Percentiles rank a stretch among this genome's conserved stretches.
Evolutionary conservation across 1,140 invertebrate genomes (phyloP).

Genomic region (Anthonomus grandis): DNA sequence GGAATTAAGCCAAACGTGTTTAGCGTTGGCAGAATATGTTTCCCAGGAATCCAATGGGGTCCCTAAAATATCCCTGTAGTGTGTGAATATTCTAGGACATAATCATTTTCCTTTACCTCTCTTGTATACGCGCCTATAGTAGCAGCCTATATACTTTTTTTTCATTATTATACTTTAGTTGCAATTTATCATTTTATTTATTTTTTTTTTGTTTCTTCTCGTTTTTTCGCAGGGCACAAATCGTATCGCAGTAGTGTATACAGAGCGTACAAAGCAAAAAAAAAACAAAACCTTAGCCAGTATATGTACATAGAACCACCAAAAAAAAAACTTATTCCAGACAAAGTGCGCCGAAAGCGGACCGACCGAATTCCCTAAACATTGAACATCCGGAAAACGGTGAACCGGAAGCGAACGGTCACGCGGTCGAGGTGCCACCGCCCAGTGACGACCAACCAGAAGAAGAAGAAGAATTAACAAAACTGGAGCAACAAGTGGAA

Average conservation of each 20-base stretch:
- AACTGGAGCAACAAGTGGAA: constrained; percentile 7
- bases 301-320: no score
- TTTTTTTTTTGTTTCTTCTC: constrained; percentile 36
- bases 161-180: no score
- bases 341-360: constrained; percentile 44
- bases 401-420: constrained; percentile 40
- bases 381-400: constrained; percentile 48
- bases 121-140: no score
- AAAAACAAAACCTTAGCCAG: constrained; percentile 24
- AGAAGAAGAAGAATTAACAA: constrained; percentile 39
- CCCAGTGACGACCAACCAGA: constrained; percentile 47
- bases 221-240: constrained; percentile 38
- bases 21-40: no score
- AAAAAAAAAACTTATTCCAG: constrained; percentile 45
- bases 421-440: no score
- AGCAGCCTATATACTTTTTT: neutral
- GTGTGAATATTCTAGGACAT: no score
- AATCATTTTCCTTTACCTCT: no score
- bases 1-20: no score
- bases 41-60: neutral
- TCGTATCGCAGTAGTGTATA: constrained; percentile 42
- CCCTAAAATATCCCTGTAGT: constrained; percentile 17
- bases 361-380: constrained; percentile 54
- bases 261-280: no score
- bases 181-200: constrained; percentile 20